Percentiles rank a stretch among this genome's conserved stretches.
These are phyloP conservation scores for Aphis gossypii DNA, from an alignment of 1,140 invertebrate species.

Conservation along the genomic window DNA sequence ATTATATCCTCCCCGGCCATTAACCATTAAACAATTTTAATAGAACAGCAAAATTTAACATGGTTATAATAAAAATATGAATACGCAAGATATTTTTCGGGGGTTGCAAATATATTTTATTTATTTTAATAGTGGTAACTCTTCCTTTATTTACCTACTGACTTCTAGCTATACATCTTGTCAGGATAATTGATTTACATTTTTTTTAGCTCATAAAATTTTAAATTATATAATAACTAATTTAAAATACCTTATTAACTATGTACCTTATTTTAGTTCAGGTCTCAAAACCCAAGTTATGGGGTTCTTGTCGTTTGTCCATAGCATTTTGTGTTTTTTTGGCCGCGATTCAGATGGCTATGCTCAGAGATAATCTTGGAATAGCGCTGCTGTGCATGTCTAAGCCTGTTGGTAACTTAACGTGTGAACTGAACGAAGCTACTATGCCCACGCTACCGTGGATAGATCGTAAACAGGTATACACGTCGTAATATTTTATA, in stretches of 20 bases:
- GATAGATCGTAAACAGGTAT: background rate
- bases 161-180: too few relatives aligned
- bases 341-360: background rate
- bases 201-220: too few relatives aligned
- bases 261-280: background rate
- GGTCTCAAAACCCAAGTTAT: background rate
- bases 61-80: background rate
- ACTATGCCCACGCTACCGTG: background rate
- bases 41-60: background rate
- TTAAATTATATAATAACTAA: too few relatives aligned
- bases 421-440: background rate
- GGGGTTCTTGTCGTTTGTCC: constrained; percentile 22
- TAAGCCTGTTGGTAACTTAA: background rate
- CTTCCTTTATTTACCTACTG: too few relatives aligned
- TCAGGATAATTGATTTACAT: too few relatives aligned
- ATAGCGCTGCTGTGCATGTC: constrained; percentile 45
- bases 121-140: too few relatives aligned
- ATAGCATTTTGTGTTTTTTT: constrained; percentile 31
- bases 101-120: too few relatives aligned
- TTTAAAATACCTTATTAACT: background rate
- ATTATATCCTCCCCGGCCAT: background rate
- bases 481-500: background rate
- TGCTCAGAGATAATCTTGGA: constrained; percentile 32
- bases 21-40: too few relatives aligned
- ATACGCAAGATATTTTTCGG: too few relatives aligned